A percentile compares a stretch with the other conserved stretches of the same genome.
Conservation (phyloP, 2,888 invertebrate genomes). For the Drosophila putrida region DNA sequence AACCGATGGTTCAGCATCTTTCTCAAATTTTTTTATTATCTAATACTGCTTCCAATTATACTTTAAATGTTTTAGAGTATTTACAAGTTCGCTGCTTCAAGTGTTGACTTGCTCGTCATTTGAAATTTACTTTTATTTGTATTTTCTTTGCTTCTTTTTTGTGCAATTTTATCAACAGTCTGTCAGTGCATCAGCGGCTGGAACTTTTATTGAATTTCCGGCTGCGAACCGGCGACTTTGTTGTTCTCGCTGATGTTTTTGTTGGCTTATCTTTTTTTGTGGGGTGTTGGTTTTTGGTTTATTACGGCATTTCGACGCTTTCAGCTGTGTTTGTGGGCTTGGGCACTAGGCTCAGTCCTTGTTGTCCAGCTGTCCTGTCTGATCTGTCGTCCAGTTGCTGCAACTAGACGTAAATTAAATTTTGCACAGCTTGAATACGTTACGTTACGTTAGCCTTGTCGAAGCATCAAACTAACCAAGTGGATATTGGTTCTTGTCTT, state of each 20-base stretch:
- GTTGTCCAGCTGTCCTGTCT: slow-evolving; percentile 8
- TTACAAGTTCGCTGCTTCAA: slow-evolving; percentile 20
- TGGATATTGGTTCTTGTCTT: slow-evolving; percentile 26
- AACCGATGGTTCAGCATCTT: too few species aligned
- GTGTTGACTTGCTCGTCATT: slow-evolving; percentile 33
- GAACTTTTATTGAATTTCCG: slow-evolving; percentile 81
- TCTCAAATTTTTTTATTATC: too few species aligned
- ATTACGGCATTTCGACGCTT: slow-evolving; percentile 58
- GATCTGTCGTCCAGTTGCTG: slow-evolving; percentile 15
- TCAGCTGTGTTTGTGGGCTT: slow-evolving; percentile 26
- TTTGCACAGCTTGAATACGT: slow-evolving; percentile 58
- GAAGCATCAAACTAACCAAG: slow-evolving; percentile 38
- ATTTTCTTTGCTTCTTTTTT: slow-evolving; percentile 7
- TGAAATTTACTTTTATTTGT: slow-evolving; percentile 51
- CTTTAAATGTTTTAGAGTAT: slow-evolving; percentile 65
- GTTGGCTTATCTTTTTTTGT: slow-evolving; percentile 15
- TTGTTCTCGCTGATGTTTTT: slow-evolving; percentile 17
- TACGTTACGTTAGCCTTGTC: slow-evolving; percentile 38
- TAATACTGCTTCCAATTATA: too few species aligned
- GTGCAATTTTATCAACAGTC: slow-evolving; percentile 66
- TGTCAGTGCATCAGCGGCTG: slow-evolving; percentile 77
- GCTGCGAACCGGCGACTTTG: slow-evolving; percentile 57
- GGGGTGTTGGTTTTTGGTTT: slow-evolving; percentile 58
- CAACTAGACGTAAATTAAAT: slow-evolving; percentile 74
- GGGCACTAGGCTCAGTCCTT: not conserved